Base-by-base conservation (phyloP, 2,888 invertebrate genomes). In the Drosophila infuscata region DNA sequence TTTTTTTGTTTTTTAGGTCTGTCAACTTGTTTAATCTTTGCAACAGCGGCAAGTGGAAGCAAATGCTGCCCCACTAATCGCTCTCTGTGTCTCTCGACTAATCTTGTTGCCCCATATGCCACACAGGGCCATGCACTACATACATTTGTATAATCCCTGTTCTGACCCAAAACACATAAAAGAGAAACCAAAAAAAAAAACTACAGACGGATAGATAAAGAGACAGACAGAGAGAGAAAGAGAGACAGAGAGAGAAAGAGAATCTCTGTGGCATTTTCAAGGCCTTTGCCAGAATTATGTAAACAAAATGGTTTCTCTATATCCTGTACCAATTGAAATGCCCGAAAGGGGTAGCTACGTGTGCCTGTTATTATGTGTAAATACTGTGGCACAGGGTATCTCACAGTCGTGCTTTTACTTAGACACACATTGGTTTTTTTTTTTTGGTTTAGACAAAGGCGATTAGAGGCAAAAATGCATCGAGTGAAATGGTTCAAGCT, bases 31-130 rank as follows among this genome's bases (percentile, higher is more conserved):
- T 38, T 53, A 54, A 54, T 15, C 35, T 54, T 36, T 5, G 30
- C 38, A 56, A 36, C 36, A 51, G 30, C 30, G 30, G 51, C 51
- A 54, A 46, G 29, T 46, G 25, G 35, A 29, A 25, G 33, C 32
- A 29, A 36, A 54, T 54, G 35, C 11, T 54, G 33, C n/a, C 29
- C 11, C n/a, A 30, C 38, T 56, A 36, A 54, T 56, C 30, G 29
- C n/a, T 20, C 11, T 41, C 20, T 38, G n/a, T 46, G 46, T 25
- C 25, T 56, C 56, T 38, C 29, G 29, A 29, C 54, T 36, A 54
- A 54, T 54, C 56, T 41, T 57, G 30, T 57, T 57, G 20, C 30
- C 56, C 30, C 38, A 57, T 30, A 57, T 57, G 57, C 57, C 41
- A 41, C 41, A 32, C n/a, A 32, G 46, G 25, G 25, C 20, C 32